These are phyloP conservation scores for Holocentrus rufus DNA, from an alignment of 2,797 vertebrate species.

Conservation along the genomic window DNA sequence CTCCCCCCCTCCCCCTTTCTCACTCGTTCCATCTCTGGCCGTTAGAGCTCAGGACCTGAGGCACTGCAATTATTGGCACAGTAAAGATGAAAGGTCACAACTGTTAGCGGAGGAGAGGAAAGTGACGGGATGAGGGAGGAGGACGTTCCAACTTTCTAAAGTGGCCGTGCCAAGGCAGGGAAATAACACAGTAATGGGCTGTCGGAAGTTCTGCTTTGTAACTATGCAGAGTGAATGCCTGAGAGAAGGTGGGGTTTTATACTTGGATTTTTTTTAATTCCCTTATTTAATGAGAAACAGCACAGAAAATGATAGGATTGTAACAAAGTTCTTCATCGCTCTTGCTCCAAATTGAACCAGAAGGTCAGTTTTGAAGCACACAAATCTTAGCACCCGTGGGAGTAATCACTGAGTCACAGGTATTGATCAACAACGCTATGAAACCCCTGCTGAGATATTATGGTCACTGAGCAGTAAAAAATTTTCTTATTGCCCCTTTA, in stretches of 20 bases:
- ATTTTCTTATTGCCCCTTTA: not conserved
- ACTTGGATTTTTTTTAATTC: no score
- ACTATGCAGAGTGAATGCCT: not conserved
- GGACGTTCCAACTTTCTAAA: constrained; percentile 52
- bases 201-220: constrained; percentile 41
- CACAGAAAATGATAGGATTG: no score
- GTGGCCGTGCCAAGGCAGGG: constrained; percentile 15
- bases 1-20: constrained; percentile 28
- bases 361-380: no score
- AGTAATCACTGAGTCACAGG: constrained; percentile 12
- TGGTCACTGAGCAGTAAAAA: not conserved
- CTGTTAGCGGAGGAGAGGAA: constrained; percentile 67
- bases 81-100: constrained; percentile 76
- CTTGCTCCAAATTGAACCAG: no score
- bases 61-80: constrained; percentile 72
- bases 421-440: constrained; percentile 24
- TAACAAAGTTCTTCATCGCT: no score
- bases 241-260: not conserved
- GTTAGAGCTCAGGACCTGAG: constrained; percentile 67
- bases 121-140: constrained; percentile 56
- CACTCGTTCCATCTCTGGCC: constrained; percentile 25
- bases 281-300: no score
- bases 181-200: constrained; percentile 33
- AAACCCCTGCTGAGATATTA: constrained; percentile 14
- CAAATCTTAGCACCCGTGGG: not conserved